Evolutionary conservation across 92 coral and sea anemone species (phyloP).

Genomic region (Phenganax subtilis): DNA sequence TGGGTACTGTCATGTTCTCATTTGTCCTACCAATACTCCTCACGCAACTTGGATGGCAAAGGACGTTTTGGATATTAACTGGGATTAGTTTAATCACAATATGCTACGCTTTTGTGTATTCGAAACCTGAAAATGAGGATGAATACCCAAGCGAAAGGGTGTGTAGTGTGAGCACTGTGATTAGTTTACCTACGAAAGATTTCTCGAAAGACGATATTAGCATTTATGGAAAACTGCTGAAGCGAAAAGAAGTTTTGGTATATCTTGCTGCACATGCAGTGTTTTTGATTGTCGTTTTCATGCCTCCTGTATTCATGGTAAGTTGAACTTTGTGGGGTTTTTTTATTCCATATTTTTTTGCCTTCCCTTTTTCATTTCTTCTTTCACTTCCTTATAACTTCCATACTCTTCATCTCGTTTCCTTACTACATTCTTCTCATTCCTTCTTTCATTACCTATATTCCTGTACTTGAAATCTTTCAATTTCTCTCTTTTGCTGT

Average conservation of each 20-base stretch:
- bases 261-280: constrained; percentile 27
- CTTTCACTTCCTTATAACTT: not conserved
- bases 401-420: not conserved
- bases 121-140: not conserved
- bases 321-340: not conserved
- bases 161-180: not conserved
- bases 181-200: constrained; percentile 16
- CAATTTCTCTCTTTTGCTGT: not conserved
- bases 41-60: constrained; percentile 47
- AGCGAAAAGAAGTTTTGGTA: constrained; percentile 28
- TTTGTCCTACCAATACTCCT: constrained; percentile 43
- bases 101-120: constrained; percentile 19
- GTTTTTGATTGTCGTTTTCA: constrained; percentile 27
- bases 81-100: constrained; percentile 44
- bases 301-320: constrained; percentile 52
- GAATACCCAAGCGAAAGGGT: constrained; percentile 14
- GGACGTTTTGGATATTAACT: constrained; percentile 43
- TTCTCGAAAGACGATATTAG: constrained; percentile 4
- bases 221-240: constrained; percentile 26
- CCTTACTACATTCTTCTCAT: not conserved
- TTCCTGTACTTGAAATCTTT: not conserved
- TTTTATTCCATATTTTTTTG: not conserved
- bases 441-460: not conserved
- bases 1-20: constrained; percentile 49
- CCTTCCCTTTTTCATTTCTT: not conserved